Evolutionary conservation across 2,888 invertebrate genomes (phyloP), one percentile per base, ranked within the genome.

Genomic region (Silvanus unidentatus): DNA sequence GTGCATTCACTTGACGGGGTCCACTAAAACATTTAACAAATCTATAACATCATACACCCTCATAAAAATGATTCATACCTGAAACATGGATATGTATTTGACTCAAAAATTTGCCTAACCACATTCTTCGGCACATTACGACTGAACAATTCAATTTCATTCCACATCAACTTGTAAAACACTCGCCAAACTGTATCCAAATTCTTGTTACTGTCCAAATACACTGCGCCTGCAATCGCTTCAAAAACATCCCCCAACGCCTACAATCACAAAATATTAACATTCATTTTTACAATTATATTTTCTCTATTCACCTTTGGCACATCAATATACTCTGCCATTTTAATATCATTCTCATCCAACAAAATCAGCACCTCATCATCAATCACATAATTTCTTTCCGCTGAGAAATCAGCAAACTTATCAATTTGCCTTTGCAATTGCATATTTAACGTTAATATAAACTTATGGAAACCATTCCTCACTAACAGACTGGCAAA

Each of bases 231-330:
- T 14, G 88, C 82, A 0, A 95, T 62, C 0, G 97, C 87, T 71
- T 99, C 98, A 69, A 96, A 89, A 30, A 98, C 74, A 71, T 98
- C 98, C 9, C 97, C 96, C 22, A 99, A 76, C 0, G 85, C 84
- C 71, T 71, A n/a, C n/a, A n/a, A n/a, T n/a, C n/a, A n/a, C n/a
- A n/a, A n/a, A 44, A 29, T 58, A 56, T 42, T 41, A 39, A 39
- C 44, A 42, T 30, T 12, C n/a, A 16, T 29, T 35, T 14, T 36
- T 32, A 11, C 10, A 40, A 28, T 9, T 10, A 28, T 28, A 9
- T 10, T 43, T 8, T 15, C 16, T 4, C 15, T 41, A 13, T 8
- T 12, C 55, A 70, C 70, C 76, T 94, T 94, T 0, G 95, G 95
- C 1, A 96, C 93, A 70, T 96, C 93, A 2, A 95, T 78, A 55